Evolutionary conservation across 1,140 invertebrate species (phyloP).

Genomic region (Pseudomyrmex concolor): DNA sequence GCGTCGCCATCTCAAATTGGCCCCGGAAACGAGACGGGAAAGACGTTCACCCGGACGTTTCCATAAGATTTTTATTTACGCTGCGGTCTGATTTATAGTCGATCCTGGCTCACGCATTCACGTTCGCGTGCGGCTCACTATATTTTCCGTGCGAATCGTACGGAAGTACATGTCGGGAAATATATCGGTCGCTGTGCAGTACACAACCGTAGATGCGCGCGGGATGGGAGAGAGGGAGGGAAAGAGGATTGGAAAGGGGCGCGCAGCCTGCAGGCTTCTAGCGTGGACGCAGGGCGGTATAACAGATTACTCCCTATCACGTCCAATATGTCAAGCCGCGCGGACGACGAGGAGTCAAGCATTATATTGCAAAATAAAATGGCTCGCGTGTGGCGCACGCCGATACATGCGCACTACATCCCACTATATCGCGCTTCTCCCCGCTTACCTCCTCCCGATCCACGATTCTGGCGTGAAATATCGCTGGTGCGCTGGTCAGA

Average conservation of each 20-base stretch:
- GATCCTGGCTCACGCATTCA: conserved; percentile 60
- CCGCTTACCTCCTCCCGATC: neutral
- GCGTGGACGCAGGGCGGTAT: conserved; percentile 58
- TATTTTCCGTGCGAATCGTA: conserved; percentile 45
- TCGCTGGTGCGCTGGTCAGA: conserved; percentile 22
- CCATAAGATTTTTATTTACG: conserved; percentile 68
- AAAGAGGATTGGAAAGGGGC: neutral
- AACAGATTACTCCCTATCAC: conserved; percentile 73
- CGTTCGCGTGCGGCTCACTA: conserved; percentile 20
- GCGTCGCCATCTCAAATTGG: conserved; percentile 44
- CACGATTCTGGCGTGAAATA: conserved; percentile 55
- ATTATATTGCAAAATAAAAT: conserved; percentile 74
- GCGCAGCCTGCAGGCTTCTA: conserved; percentile 41
- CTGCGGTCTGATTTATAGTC: conserved; percentile 67
- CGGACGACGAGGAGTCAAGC: conserved; percentile 71
- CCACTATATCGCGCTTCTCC: too few relatives aligned
- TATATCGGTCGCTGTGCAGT: conserved; percentile 59
- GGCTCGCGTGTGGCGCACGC: conserved; percentile 21
- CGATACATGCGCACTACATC: neutral
- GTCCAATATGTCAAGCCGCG: conserved; percentile 70
- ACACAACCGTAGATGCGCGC: conserved; percentile 20
- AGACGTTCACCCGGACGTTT: neutral
- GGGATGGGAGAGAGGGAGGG: neutral
- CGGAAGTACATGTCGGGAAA: conserved; percentile 51
- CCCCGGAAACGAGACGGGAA: neutral